Conservation (phyloP, 2,113 vertebrate species). For the Rhynchopsitta pachyrhyncha region DNA sequence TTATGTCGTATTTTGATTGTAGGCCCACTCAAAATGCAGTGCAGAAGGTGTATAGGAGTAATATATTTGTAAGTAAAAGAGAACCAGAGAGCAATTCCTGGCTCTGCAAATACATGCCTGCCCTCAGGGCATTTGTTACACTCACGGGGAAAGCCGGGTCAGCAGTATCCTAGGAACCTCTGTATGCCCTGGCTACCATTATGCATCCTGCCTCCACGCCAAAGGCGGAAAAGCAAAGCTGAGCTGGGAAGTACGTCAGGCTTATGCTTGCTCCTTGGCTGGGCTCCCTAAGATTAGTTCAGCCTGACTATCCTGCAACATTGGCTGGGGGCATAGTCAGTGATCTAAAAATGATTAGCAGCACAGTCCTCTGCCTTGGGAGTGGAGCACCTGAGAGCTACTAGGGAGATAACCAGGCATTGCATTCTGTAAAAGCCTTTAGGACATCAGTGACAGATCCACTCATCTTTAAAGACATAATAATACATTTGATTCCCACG, state of each 20-base stretch:
- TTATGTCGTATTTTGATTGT: background rate
- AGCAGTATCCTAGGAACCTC: background rate
- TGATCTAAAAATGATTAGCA: background rate
- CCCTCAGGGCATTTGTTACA: background rate
- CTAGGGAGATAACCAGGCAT: background rate
- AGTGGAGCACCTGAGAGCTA: background rate
- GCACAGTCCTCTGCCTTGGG: background rate
- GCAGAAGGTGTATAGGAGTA: background rate
- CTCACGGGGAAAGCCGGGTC: background rate
- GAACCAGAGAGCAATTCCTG: background rate
- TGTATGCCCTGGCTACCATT: fast-evolving
- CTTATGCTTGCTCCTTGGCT: background rate
- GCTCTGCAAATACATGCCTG: background rate
- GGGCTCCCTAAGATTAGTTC: fast-evolving
- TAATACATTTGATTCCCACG: background rate
- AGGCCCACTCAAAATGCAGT: background rate
- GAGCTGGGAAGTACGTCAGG: background rate
- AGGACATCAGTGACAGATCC: background rate
- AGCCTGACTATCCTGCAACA: background rate
- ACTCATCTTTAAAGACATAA: background rate
- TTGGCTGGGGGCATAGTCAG: background rate
- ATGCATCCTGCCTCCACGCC: background rate
- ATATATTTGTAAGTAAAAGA: background rate
- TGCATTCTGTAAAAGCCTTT: background rate
- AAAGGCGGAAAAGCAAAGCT: background rate